Conservation (phyloP, 2,888 invertebrate species). For the Eurytoma adleriae region DNA sequence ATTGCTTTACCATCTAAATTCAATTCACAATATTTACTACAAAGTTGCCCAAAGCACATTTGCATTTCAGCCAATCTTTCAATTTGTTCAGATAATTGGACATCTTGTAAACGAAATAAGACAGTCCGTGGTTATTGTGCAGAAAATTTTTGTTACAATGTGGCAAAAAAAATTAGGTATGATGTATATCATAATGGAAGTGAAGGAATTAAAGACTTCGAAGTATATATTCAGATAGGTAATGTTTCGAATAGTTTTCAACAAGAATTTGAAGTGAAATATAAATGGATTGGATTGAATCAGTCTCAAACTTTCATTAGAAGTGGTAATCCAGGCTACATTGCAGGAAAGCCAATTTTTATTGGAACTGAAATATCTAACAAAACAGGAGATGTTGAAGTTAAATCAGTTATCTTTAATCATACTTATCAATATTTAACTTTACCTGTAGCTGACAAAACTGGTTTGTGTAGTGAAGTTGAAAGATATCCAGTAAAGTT, state of each 20-base stretch:
- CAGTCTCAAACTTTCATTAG: conserved; percentile 66
- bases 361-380: conserved; percentile 74
- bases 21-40: conserved; percentile 62
- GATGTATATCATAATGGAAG: conserved; percentile 77
- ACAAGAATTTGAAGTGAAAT: conserved; percentile 69
- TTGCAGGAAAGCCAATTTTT: conserved; percentile 81
- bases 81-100: conserved; percentile 67
- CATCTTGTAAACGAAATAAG: conserved; percentile 62
- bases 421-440: conserved; percentile 67
- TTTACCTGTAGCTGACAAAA: conserved; percentile 65
- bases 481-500: conserved; percentile 67
- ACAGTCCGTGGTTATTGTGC: conserved; percentile 61
- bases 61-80: conserved; percentile 64
- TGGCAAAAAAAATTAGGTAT: conserved; percentile 72
- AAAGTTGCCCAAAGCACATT: conserved; percentile 67
- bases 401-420: conserved; percentile 62
- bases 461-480: conserved; percentile 65
- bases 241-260: conserved; percentile 70
- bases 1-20: conserved; percentile 67
- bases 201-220: conserved; percentile 74
- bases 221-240: conserved; percentile 73
- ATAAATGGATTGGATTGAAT: conserved; percentile 66
- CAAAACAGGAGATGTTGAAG: conserved; percentile 60
- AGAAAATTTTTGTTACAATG: conserved; percentile 71
- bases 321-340: conserved; percentile 89